Conservation (phyloP, 2,888 invertebrate species). For the Noctua janthina region DNA sequence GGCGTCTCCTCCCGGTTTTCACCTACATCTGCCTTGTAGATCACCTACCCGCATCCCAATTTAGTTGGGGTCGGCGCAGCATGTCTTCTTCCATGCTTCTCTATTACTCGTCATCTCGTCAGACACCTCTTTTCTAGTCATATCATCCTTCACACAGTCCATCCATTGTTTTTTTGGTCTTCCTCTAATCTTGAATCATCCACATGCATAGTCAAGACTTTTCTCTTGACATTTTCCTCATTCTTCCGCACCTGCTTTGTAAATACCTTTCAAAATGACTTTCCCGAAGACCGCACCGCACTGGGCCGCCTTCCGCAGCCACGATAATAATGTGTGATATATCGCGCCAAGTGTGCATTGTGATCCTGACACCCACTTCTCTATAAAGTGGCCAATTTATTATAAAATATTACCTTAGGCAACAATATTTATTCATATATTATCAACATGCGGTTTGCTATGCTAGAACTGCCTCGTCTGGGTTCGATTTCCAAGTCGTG, state of each 20-base stretch:
- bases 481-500: background rate
- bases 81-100: too few species aligned
- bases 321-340: constrained; percentile 80
- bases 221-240: background rate
- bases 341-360: constrained; percentile 78
- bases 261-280: constrained; percentile 72
- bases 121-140: too few species aligned
- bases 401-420: constrained; percentile 74
- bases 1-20: too few species aligned
- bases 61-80: too few species aligned
- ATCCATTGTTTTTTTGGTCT: too few species aligned
- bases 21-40: too few species aligned
- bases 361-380: constrained; percentile 75
- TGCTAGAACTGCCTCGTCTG: background rate
- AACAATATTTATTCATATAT: constrained; percentile 74
- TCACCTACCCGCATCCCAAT: too few species aligned
- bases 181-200: too few species aligned
- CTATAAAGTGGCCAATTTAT: constrained; percentile 77
- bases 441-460: background rate
- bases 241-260: background rate
- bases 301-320: constrained; percentile 71
- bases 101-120: too few species aligned
- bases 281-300: constrained; percentile 69
- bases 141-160: too few species aligned
- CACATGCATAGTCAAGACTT: too few species aligned